Evolutionary conservation across 2,888 invertebrate genomes (phyloP).

Genomic region (Alloscopus bannaensis): DNA sequence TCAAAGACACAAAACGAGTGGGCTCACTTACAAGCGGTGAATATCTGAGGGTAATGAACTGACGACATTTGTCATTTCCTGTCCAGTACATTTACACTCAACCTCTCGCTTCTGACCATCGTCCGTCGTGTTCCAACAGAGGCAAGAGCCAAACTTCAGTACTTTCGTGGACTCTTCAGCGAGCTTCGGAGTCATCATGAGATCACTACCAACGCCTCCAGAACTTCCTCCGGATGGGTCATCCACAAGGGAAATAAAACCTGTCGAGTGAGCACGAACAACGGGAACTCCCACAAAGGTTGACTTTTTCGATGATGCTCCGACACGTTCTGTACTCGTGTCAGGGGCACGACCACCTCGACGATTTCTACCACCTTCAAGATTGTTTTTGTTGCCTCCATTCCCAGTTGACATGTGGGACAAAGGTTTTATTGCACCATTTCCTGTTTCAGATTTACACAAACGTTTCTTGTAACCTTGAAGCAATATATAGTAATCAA

Average conservation of each 20-base stretch:
- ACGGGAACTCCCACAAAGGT: slow-evolving; percentile 25
- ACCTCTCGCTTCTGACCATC: slow-evolving; percentile 62
- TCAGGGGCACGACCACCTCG: background rate
- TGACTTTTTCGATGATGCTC: slow-evolving; percentile 8
- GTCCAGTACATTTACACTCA: slow-evolving; percentile 69
- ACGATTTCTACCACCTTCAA: slow-evolving; percentile 1
- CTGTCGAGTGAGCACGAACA: slow-evolving; percentile 41
- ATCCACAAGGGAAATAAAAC: slow-evolving; percentile 45
- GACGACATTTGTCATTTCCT: slow-evolving; percentile 52
- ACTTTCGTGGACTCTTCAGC: slow-evolving; percentile 32
- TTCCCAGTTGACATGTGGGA: background rate
- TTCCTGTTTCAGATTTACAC: slow-evolving; percentile 1
- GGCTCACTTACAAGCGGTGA: slow-evolving; percentile 64
- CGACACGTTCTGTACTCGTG: background rate
- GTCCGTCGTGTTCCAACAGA: slow-evolving; percentile 67
- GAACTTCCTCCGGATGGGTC: slow-evolving; percentile 11
- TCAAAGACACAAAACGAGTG: slow-evolving; percentile 17
- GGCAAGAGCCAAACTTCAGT: slow-evolving; percentile 48
- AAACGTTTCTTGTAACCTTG: too few relatives aligned
- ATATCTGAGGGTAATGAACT: slow-evolving; percentile 59
- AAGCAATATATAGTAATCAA: too few relatives aligned
- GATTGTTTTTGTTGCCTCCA: slow-evolving; percentile 3
- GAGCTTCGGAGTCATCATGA: slow-evolving; percentile 32
- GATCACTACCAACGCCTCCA: slow-evolving; percentile 23
- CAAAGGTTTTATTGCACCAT: background rate